These are phyloP conservation scores for Labia minor DNA, from an alignment of 2,888 invertebrate species.

Conservation along the genomic window DNA sequence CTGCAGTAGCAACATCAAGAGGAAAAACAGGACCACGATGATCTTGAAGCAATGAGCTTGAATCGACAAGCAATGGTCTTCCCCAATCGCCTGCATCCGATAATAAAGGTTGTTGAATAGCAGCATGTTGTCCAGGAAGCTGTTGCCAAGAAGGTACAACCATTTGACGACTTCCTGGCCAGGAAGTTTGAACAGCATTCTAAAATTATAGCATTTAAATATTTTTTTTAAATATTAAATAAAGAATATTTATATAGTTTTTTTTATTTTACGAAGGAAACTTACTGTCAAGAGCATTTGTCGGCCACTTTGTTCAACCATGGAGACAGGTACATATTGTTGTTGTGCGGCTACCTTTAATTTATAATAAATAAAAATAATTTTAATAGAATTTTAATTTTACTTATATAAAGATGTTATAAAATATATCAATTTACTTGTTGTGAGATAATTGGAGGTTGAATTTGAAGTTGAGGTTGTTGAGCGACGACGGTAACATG, in stretches of 20 bases:
- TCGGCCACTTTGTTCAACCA: slow-evolving; percentile 75
- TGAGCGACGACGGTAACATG: slow-evolving; percentile 54
- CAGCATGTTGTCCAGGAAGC: slow-evolving; percentile 50
- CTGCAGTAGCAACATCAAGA: slow-evolving; percentile 37
- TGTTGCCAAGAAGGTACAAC: slow-evolving; percentile 80
- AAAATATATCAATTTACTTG: slow-evolving; percentile 37
- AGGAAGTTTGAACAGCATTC: slow-evolving; percentile 59
- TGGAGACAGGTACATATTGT: slow-evolving; percentile 87
- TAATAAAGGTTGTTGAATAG: slow-evolving; percentile 49
- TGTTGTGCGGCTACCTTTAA: slow-evolving; percentile 48
- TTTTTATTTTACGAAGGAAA: background rate
- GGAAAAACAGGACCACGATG: slow-evolving; percentile 49
- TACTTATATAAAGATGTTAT: background rate
- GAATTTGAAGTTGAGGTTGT: slow-evolving; percentile 55
- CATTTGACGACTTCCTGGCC: slow-evolving; percentile 65
- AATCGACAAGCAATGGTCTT: slow-evolving; percentile 65
- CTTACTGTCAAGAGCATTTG: slow-evolving; percentile 64
- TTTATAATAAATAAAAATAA: background rate
- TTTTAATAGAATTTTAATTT: background rate
- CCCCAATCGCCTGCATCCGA: slow-evolving; percentile 56
- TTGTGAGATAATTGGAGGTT: slow-evolving; percentile 68
- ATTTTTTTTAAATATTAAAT: background rate
- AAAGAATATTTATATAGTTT: too few species aligned
- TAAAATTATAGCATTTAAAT: slow-evolving; percentile 28
- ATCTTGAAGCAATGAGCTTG: slow-evolving; percentile 55